Percentiles rank a stretch among this genome's conserved stretches.
phyloP scores from a whole-genome alignment of 1,140 invertebrate genomes.

The Pteromalus puparum region DNA sequence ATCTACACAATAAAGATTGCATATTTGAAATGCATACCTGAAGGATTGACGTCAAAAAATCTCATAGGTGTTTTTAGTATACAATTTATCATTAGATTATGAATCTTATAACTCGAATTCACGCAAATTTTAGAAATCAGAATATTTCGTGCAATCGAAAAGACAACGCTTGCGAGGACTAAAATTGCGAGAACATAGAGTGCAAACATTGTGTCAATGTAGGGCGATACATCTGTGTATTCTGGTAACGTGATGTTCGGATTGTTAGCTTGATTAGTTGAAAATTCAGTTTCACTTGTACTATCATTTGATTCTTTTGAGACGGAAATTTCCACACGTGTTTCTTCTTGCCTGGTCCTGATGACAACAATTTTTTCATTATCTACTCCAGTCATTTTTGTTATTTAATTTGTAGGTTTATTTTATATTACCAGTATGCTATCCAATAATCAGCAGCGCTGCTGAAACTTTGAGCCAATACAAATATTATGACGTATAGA shows the following conservation, averaged over 20 bases:
- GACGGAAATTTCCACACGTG: too few relatives aligned
- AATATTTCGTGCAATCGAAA: slow-evolving; percentile 70
- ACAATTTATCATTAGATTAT: slow-evolving; percentile 80
- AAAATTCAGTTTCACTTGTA: too few relatives aligned
- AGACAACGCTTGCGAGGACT: slow-evolving; percentile 63
- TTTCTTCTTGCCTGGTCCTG: too few relatives aligned
- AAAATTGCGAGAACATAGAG: slow-evolving; percentile 71
- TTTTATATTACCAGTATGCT: slow-evolving; percentile 69
- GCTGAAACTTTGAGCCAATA: slow-evolving; percentile 73
- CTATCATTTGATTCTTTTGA: too few relatives aligned
- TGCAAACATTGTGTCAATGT: slow-evolving; percentile 51
- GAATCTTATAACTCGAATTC: slow-evolving; percentile 80
- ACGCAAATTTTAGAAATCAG: slow-evolving; percentile 78
- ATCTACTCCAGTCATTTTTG: too few relatives aligned
- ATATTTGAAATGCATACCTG: too few relatives aligned
- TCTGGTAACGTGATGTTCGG: background rate
- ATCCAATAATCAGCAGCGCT: slow-evolving; percentile 80
- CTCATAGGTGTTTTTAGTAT: slow-evolving; percentile 79
- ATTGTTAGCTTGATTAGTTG: too few relatives aligned
- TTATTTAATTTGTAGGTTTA: slow-evolving; percentile 69
- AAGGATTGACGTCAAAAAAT: slow-evolving; percentile 84
- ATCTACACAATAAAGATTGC: too few relatives aligned
- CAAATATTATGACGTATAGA: slow-evolving; percentile 66
- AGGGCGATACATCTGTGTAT: background rate
- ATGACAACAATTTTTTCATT: too few relatives aligned